phyloP scores from a whole-genome alignment of 2,888 invertebrate genomes.

The Caenorhabditis sulstoni region DNA sequence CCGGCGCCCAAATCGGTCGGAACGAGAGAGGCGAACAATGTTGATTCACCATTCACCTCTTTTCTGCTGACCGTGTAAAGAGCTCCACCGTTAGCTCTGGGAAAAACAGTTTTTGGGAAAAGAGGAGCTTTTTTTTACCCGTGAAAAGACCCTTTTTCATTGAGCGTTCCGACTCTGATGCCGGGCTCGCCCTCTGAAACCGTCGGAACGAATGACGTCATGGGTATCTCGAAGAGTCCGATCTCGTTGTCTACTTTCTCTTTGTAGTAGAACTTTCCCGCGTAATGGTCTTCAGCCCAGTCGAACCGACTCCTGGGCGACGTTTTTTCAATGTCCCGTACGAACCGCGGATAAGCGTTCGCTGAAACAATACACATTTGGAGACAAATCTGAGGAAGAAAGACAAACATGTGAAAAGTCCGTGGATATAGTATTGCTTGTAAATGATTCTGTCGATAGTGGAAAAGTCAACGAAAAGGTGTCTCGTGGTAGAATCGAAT shows the following conservation, averaged over 20 bases:
- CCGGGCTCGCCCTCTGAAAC: conserved; percentile 31
- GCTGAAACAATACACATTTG: too few species aligned
- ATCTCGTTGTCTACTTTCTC: conserved; percentile 32
- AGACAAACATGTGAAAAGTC: conserved; percentile 8
- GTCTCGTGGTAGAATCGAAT: conserved; percentile 24
- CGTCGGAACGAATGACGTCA: conserved; percentile 10
- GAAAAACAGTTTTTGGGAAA: not conserved
- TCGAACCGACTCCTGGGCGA: conserved; percentile 29
- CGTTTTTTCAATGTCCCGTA: not conserved
- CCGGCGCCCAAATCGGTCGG: conserved; percentile 3
- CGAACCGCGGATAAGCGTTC: not conserved
- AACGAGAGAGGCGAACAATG: not conserved
- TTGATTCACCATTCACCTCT: not conserved
- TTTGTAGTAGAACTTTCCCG: conserved; percentile 48
- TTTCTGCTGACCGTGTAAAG: conserved; percentile 11
- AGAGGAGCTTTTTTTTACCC: too few species aligned
- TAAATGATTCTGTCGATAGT: not conserved
- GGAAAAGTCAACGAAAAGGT: conserved; percentile 17
- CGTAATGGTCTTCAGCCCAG: conserved; percentile 44
- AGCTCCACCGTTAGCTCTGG: conserved; percentile 19
- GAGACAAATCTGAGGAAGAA: not conserved
- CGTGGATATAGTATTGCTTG: conserved; percentile 17
- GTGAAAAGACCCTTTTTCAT: not conserved
- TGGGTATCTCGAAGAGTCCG: conserved; percentile 29
- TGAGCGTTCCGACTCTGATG: conserved; percentile 4